phyloP scores from a whole-genome alignment of 1,140 invertebrate genomes.

The Colletes gigas region DNA sequence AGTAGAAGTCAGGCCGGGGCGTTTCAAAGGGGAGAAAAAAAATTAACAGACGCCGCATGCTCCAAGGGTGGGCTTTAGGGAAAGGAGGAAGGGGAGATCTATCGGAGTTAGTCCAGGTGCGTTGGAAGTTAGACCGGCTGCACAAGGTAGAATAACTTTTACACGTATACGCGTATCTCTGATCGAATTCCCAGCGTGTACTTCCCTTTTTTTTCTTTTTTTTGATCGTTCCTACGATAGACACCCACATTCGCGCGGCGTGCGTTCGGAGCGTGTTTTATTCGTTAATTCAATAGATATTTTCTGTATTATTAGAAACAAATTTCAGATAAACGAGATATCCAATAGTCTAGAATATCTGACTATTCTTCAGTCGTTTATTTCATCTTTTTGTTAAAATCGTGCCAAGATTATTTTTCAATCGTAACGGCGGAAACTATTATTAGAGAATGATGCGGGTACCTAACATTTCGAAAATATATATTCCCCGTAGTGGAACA shows the following conservation, averaged over 20 bases:
- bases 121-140: constrained; percentile 46
- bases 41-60: constrained; percentile 59
- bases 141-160: constrained; percentile 39
- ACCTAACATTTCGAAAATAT: constrained; percentile 40
- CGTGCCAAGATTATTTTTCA: neutral
- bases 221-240: neutral
- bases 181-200: constrained; percentile 28
- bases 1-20: constrained; percentile 40
- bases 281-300: neutral
- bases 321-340: too few species aligned
- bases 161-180: constrained; percentile 27
- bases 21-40: constrained; percentile 54
- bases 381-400: too few species aligned
- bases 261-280: neutral
- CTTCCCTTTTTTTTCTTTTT: neutral
- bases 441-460: neutral
- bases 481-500: constrained; percentile 33
- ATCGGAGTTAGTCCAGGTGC: constrained; percentile 50
- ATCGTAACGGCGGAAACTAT: neutral
- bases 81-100: constrained; percentile 28
- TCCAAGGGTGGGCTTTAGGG: constrained; percentile 33
- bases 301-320: too few species aligned
- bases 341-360: too few species aligned
- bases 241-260: neutral
- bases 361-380: too few species aligned